A percentile compares a stretch with the other conserved stretches of the same genome.
Conservation (phyloP, 2,888 invertebrate species). For the Andrena hattorfiana region DNA sequence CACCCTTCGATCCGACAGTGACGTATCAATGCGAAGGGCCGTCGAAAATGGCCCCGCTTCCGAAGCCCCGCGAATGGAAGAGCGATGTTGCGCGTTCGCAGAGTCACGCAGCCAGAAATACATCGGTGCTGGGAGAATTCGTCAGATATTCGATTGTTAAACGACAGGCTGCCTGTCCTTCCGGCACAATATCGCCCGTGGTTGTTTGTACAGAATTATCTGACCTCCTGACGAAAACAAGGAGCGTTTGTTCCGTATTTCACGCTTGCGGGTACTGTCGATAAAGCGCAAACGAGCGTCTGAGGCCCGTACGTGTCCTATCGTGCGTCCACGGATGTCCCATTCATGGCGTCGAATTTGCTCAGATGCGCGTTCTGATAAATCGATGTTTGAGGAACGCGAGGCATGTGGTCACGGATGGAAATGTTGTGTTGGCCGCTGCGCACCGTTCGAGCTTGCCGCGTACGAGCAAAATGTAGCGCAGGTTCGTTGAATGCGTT, state of each 20-base stretch:
- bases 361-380: slow-evolving; percentile 46
- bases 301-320: slow-evolving; percentile 40
- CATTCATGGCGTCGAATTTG: slow-evolving; percentile 45
- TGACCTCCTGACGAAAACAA: slow-evolving; percentile 21
- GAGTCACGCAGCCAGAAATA: background rate
- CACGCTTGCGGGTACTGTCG: background rate
- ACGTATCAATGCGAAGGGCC: slow-evolving; percentile 25
- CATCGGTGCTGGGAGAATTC: background rate
- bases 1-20: slow-evolving; percentile 23
- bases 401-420: background rate
- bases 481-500: no score
- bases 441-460: background rate
- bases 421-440: background rate
- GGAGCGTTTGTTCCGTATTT: slow-evolving; percentile 38
- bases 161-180: background rate
- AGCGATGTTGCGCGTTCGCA: slow-evolving; percentile 22
- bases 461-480: background rate
- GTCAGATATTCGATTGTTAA: background rate
- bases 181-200: background rate
- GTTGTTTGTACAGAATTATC: slow-evolving; percentile 24
- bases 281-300: slow-evolving; percentile 23
- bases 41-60: background rate
- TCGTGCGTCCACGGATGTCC: slow-evolving; percentile 36
- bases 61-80: slow-evolving; percentile 27
- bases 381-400: slow-evolving; percentile 54